Evolutionary conservation across 2,113 vertebrate genomes (phyloP), one percentile per base, ranked within the genome.

Genomic region (Lepisosteus oculatus): DNA sequence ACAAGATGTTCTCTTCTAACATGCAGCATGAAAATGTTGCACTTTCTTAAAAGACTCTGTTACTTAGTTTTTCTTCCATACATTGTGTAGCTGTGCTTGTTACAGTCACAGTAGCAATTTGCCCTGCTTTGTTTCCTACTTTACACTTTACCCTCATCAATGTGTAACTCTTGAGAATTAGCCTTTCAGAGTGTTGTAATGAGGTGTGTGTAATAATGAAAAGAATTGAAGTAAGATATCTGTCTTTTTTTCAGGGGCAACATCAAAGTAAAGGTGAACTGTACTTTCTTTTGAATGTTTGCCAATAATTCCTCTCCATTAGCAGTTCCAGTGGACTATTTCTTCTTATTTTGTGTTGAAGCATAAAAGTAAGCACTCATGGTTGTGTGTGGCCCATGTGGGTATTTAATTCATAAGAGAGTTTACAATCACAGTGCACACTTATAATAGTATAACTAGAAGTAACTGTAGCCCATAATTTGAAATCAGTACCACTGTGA

Each of bases 201-300:
- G 61, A 62, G 68, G 51, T 13, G 54, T n/a, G 44, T 45, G 54
- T n/a, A 29, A 15, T 42, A 55, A 61, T 59, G 15, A 63, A 56
- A 61, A 55, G 43, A 45, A 11, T 15, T 17, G 43, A 14, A 29
- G 42, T 70, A 62, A 11, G 43, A 43, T 59, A 64, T 41, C 42
- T 59, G 59, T 69, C 47, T 29, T 62, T 63, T n/a, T 70, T 66
- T 51, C 44, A 15, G 72, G 29, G 59, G 72, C 41, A 59, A 73
- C 65, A 57, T 11, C n/a, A 15, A 8, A 41, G 29, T 55, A 44
- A 43, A 13, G 45, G 59, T 17, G 5, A 41, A 56, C 51, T 45
- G 42, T 73, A 13, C 61, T 54, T 59, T 61, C 67, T 69, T 56
- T 63, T 69, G 72, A 74, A 74, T 55, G 12, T 41, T 15, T 41